These are phyloP conservation scores for Melipona bicolor DNA, from an alignment of 2,888 invertebrate species.

Conservation along the genomic window DNA sequence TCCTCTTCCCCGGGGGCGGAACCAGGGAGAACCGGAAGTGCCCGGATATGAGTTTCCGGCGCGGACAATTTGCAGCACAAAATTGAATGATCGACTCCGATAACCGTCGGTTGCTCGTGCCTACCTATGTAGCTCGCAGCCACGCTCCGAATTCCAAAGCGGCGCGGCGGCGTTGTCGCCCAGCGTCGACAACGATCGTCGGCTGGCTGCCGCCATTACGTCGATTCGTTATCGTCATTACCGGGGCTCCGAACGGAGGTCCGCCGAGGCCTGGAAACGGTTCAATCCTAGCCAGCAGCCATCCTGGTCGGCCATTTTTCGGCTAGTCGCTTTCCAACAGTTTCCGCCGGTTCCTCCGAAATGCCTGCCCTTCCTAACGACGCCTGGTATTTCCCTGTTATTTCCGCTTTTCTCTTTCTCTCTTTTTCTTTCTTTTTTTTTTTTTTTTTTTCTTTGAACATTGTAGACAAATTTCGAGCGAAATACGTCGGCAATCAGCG, in stretches of 20 bases:
- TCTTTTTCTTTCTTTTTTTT: background rate
- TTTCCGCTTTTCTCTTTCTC: no score
- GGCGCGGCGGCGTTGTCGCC: conserved; percentile 52
- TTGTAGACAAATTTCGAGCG: background rate
- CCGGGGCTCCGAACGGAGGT: conserved; percentile 63
- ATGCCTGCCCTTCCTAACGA: no score
- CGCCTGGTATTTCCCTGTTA: no score
- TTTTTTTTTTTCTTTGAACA: background rate
- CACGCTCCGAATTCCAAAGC: conserved; percentile 57
- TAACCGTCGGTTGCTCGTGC: conserved; percentile 76
- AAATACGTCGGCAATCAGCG: background rate
- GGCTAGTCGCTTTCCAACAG: conserved; percentile 27
- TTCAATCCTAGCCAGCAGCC: conserved; percentile 36
- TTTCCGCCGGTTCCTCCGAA: background rate
- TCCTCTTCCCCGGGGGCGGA: conserved; percentile 69
- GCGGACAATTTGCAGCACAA: conserved; percentile 92
- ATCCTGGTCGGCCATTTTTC: conserved; percentile 17
- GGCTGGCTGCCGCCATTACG: conserved; percentile 65
- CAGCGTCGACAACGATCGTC: conserved; percentile 54
- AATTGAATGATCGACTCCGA: conserved; percentile 86
- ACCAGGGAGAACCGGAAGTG: conserved; percentile 81
- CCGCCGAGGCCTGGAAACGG: conserved; percentile 18
- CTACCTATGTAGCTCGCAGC: conserved; percentile 52
- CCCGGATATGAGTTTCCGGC: conserved; percentile 95
- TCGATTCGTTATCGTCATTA: conserved; percentile 77